These are phyloP conservation scores for Mactromeris polynyma DNA, from an alignment of 2,888 invertebrate species.

Conservation along the genomic window DNA sequence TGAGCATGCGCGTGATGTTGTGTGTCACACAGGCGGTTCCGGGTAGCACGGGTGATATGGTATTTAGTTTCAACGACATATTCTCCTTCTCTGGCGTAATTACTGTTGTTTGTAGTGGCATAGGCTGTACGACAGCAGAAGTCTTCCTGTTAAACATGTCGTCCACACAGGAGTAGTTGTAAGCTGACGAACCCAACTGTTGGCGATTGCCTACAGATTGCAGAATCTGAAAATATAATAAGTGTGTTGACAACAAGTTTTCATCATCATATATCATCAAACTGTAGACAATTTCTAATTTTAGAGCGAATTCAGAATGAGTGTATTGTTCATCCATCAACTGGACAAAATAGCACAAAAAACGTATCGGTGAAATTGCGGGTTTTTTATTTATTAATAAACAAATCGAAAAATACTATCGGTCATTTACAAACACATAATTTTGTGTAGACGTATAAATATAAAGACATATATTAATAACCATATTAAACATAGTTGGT, in stretches of 20 bases:
- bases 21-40: constrained; percentile 63
- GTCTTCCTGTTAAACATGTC: constrained; percentile 44
- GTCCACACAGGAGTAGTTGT: constrained; percentile 26
- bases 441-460: too few species aligned
- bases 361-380: too few species aligned
- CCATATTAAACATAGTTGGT: too few species aligned
- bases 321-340: too few species aligned
- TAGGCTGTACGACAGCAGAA: constrained; percentile 63
- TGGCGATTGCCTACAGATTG: constrained; percentile 54
- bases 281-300: background rate
- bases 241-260: background rate
- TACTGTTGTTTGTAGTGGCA: constrained; percentile 26
- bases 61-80: constrained; percentile 42
- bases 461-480: too few species aligned
- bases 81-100: constrained; percentile 66
- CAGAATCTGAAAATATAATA: constrained; percentile 39
- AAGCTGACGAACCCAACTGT: background rate
- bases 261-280: background rate
- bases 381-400: too few species aligned
- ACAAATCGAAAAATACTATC: too few species aligned
- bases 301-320: too few species aligned
- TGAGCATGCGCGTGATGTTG: constrained; percentile 63
- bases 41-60: constrained; percentile 57
- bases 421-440: too few species aligned
- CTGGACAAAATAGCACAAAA: too few species aligned